These are phyloP conservation scores for Turdus rufiventris DNA, from an alignment of 2,113 vertebrate species.

Conservation along the genomic window DNA sequence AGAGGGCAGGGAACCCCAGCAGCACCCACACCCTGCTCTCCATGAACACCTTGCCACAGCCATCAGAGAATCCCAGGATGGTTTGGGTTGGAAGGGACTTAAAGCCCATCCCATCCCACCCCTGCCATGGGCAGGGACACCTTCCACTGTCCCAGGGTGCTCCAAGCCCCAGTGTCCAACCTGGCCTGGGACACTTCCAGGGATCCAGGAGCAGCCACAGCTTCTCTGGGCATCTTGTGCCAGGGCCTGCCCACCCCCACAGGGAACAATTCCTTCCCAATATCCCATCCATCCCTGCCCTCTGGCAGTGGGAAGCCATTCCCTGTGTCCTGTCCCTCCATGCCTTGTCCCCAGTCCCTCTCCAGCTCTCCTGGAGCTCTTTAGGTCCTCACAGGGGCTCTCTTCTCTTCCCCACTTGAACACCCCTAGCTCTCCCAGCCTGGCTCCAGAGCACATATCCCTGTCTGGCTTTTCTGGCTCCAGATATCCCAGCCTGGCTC, in stretches of 20 bases:
- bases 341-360: not conserved
- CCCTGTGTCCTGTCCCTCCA: not conserved
- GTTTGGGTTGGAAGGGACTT: not conserved
- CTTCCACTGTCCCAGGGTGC: rapidly evolving
- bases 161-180: rapidly evolving
- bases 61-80: not conserved
- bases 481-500: not conserved
- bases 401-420: not conserved
- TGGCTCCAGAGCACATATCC: not conserved
- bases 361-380: not conserved
- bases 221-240: not conserved
- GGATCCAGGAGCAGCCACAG: not conserved
- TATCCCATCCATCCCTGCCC: rapidly evolving
- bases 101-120: rapidly evolving
- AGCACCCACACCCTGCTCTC: not conserved
- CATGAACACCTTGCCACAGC: not conserved
- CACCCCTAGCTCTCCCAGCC: not conserved
- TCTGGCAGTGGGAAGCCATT: not conserved
- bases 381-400: rapidly evolving
- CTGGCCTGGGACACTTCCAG: rapidly evolving
- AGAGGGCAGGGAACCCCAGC: not conserved
- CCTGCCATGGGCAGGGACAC: not conserved
- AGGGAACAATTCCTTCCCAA: not conserved
- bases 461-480: too few relatives aligned
- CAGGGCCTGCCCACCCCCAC: not conserved